Conservation (phyloP, 1,140 invertebrate species). For the Camponotus vicinus region DNA sequence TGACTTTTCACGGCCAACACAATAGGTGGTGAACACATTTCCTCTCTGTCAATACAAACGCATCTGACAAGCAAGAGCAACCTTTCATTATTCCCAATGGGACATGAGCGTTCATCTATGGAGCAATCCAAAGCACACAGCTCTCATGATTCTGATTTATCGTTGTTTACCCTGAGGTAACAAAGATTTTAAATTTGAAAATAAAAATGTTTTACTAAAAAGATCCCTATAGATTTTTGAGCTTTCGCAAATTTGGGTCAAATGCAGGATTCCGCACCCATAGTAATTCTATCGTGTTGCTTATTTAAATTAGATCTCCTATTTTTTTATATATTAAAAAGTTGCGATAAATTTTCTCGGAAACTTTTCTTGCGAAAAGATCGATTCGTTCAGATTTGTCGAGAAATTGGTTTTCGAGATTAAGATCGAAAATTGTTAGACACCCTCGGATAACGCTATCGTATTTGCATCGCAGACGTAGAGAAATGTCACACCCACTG, state of each 20-base stretch:
- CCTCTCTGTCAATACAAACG: slow-evolving; percentile 5
- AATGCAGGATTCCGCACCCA: background rate
- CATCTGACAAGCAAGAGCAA: slow-evolving; percentile 13
- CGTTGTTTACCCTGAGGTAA: background rate
- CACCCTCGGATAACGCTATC: background rate
- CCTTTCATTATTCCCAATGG: background rate
- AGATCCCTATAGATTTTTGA: slow-evolving; percentile 5
- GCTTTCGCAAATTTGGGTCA: background rate
- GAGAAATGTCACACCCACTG: slow-evolving; percentile 10
- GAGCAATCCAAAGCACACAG: background rate
- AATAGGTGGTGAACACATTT: slow-evolving; percentile 3
- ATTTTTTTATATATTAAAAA: background rate
- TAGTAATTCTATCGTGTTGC: background rate
- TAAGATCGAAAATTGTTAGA: background rate
- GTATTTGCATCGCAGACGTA: background rate
- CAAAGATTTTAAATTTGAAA: background rate
- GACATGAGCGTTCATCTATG: background rate
- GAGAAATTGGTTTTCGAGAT: background rate
- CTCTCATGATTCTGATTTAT: background rate
- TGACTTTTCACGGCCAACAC: slow-evolving; percentile 39
- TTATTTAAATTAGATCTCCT: slow-evolving; percentile 18
- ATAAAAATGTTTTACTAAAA: background rate
- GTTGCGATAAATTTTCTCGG: background rate
- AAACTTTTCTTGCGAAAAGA: background rate
- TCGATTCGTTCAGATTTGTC: background rate